A percentile compares a stretch with the other conserved stretches of the same genome.
phyloP scores from a whole-genome alignment of 1,140 invertebrate genomes.

The Bombus consobrinus region DNA sequence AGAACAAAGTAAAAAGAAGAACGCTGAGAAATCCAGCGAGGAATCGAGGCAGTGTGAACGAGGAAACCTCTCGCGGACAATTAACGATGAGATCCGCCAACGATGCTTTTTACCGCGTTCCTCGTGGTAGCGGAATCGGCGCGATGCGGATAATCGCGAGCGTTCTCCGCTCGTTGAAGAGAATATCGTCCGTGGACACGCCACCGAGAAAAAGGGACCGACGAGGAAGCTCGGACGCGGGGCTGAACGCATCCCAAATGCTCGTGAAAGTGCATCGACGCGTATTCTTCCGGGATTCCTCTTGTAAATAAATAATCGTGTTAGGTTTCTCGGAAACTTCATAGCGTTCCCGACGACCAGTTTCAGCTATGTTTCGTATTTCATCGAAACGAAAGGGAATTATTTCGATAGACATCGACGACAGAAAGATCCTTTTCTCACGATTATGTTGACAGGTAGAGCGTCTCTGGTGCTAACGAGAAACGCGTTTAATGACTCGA shows the following conservation, averaged over 20 bases:
- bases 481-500: constrained; percentile 32
- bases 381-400: not conserved
- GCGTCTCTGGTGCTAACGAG: not conserved
- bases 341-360: too few species aligned
- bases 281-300: constrained; percentile 37
- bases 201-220: constrained; percentile 26
- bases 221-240: constrained; percentile 10
- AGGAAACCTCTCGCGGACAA: constrained; percentile 50
- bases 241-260: constrained; percentile 33
- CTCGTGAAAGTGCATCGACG: constrained; percentile 55
- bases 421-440: not conserved
- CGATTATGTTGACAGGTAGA: not conserved
- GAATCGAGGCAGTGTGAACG: constrained; percentile 19
- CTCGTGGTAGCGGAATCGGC: too few species aligned
- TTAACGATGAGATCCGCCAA: constrained; percentile 57
- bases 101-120: constrained; percentile 62
- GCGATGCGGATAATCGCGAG: too few species aligned
- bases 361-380: too few species aligned
- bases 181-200: constrained; percentile 50
- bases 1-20: too few species aligned
- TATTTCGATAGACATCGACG: not conserved
- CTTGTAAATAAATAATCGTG: constrained; percentile 23
- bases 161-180: not conserved
- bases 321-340: too few species aligned
- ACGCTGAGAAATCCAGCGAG: too few species aligned